Evolutionary conservation across 2,888 invertebrate species (phyloP).

Genomic region (Nomada ferruginata): DNA sequence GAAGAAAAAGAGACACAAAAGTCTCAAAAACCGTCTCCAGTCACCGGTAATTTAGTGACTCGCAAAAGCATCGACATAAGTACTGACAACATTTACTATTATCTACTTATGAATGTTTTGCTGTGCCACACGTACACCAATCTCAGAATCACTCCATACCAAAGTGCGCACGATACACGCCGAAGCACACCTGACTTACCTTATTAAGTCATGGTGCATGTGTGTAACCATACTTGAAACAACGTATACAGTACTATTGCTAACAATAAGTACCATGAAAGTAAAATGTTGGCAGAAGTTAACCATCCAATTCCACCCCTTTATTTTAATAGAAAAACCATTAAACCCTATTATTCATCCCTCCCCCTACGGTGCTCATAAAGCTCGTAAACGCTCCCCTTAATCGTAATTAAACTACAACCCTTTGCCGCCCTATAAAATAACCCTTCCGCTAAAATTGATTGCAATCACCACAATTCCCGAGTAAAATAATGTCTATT

Average conservation of each 20-base stretch:
- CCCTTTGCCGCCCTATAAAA: too few species aligned
- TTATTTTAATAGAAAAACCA: neutral
- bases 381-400: too few species aligned
- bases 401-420: too few species aligned
- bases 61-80: constrained; percentile 60
- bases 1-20: constrained; percentile 82
- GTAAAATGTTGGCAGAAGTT: constrained; percentile 32
- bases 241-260: neutral
- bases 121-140: constrained; percentile 63
- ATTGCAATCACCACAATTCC: too few species aligned
- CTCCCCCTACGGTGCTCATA: neutral
- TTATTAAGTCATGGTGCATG: constrained; percentile 7
- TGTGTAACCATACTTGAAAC: neutral
- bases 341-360: neutral
- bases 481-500: too few species aligned
- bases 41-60: constrained; percentile 77
- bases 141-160: neutral
- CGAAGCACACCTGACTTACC: constrained; percentile 25
- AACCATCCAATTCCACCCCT: neutral
- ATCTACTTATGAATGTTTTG: constrained; percentile 33
- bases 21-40: constrained; percentile 83
- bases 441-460: too few species aligned
- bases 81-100: constrained; percentile 51
- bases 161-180: constrained; percentile 21
- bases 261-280: neutral